These are phyloP conservation scores for Nomia melanderi DNA, from an alignment of 1,140 invertebrate species.

Conservation along the genomic window DNA sequence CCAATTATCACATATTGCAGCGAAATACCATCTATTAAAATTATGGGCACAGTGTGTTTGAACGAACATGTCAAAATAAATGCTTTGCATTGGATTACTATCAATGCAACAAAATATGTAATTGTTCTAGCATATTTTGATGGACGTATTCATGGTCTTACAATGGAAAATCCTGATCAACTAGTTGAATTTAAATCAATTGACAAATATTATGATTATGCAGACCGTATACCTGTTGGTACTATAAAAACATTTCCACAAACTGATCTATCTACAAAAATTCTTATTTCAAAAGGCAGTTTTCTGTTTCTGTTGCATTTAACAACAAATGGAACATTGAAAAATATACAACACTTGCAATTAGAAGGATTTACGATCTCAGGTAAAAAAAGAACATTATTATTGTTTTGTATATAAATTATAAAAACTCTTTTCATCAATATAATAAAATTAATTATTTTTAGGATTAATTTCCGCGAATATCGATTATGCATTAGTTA, in stretches of 20 bases:
- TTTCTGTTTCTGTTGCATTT: slow-evolving; percentile 62
- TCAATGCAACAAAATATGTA: slow-evolving; percentile 54
- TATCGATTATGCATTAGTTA: slow-evolving; percentile 59
- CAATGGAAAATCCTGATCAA: slow-evolving; percentile 44
- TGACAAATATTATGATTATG: slow-evolving; percentile 58
- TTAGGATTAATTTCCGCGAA: slow-evolving; percentile 62
- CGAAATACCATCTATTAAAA: slow-evolving; percentile 40
- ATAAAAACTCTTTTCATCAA: background rate
- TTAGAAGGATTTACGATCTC: slow-evolving; percentile 67
- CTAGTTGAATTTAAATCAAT: slow-evolving; percentile 36
- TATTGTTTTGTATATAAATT: background rate
- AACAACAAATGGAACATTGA: slow-evolving; percentile 45
- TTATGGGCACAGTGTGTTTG: slow-evolving; percentile 59
- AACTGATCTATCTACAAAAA: slow-evolving; percentile 38
- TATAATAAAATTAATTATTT: slow-evolving; percentile 25
- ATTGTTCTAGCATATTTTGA: slow-evolving; percentile 71
- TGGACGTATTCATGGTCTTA: slow-evolving; percentile 68
- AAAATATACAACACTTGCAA: slow-evolving; percentile 45
- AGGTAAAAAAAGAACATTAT: slow-evolving; percentile 53
- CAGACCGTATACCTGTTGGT: slow-evolving; percentile 66
- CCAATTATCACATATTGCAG: slow-evolving; percentile 52
- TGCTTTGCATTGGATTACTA: slow-evolving; percentile 66
- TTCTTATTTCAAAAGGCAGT: slow-evolving; percentile 65
- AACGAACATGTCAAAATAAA: slow-evolving; percentile 61
- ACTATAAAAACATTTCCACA: slow-evolving; percentile 59